A percentile compares a stretch with the other conserved stretches of the same genome.
These are phyloP conservation scores for Aegotheles bennettii DNA, from an alignment of 2,113 vertebrate genomes.

Conservation along the genomic window DNA sequence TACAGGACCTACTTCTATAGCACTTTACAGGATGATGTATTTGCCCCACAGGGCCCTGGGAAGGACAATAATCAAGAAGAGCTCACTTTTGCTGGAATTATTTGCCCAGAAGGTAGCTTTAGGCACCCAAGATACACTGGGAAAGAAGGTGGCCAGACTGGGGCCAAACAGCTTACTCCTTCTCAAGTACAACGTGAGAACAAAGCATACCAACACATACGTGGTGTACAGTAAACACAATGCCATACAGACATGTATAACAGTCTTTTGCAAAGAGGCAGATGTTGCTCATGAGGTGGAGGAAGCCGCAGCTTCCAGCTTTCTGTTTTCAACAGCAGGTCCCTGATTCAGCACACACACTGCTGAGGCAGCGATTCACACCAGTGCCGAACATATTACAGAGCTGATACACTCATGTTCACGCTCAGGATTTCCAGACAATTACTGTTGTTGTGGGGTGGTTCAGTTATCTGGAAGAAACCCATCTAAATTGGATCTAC, in stretches of 20 bases:
- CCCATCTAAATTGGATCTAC: not conserved
- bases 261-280: not conserved
- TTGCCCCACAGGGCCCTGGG: not conserved
- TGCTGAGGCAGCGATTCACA: not conserved
- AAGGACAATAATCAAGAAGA: not conserved
- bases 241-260: not conserved
- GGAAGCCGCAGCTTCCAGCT: not conserved
- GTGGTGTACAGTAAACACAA: not conserved
- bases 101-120: not conserved
- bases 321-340: not conserved
- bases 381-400: rapidly evolving
- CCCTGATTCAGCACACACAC: not conserved
- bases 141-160: not conserved
- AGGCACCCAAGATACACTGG: not conserved
- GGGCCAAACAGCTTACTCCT: not conserved
- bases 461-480: not conserved
- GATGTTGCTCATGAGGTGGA: not conserved
- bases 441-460: not conserved
- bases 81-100: not conserved
- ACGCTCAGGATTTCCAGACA: not conserved
- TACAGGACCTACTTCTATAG: not conserved
- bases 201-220: not conserved
- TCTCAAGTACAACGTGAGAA: not conserved
- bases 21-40: not conserved
- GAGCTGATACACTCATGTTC: not conserved